Evolutionary conservation across 2,888 invertebrate genomes (phyloP), one percentile per base, ranked within the genome.

Genomic region (Mystacides longicornis): DNA sequence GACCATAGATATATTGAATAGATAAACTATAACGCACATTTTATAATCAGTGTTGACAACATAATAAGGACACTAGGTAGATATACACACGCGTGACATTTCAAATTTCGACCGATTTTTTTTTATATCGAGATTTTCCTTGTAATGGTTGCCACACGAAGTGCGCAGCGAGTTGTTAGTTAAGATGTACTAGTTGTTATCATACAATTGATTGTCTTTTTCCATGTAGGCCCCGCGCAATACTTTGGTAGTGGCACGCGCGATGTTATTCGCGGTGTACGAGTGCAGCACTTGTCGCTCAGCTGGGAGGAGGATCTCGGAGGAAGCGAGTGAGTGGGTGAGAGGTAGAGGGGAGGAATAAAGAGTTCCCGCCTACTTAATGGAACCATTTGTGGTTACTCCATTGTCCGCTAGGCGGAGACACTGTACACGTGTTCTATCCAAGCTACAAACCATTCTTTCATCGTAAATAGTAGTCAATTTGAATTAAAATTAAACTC

Each of bases 291-390:
- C 52, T 55, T 58, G 52, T 43, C 58, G 56, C 50, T 55, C 53
- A 46, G 54, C 52, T 19, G 46, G 56, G 59, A 48, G 54, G 57
- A 52, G 49, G 52, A 54, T 53, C 51, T 47, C 52, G 49, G 58
- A 20, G 54, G 51, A 49, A 56, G 57, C 47, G 58, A 53, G 52
- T 54, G 52, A 56, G 60, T 54, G 50, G 56, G 55, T 37, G 54
- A 54, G 46, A 37, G 49, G 55, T 31, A 54, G 48, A 45, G 52
- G 53, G 55, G 52, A 27, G 46, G 51, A 59, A 48, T 52, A 16
- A 37, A 37, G 54, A 57, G 62, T 49, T 50, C 46, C 57, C 57
- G 54, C 60, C 58, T 52, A 51, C 51, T 51, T 54, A 54, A 52
- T 56, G 56, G 54, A 54, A 23, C 51, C 49, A 21, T 49, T 19